Evolutionary conservation across 1,140 invertebrate species (phyloP).

Genomic region (Globodera rostochiensis): DNA sequence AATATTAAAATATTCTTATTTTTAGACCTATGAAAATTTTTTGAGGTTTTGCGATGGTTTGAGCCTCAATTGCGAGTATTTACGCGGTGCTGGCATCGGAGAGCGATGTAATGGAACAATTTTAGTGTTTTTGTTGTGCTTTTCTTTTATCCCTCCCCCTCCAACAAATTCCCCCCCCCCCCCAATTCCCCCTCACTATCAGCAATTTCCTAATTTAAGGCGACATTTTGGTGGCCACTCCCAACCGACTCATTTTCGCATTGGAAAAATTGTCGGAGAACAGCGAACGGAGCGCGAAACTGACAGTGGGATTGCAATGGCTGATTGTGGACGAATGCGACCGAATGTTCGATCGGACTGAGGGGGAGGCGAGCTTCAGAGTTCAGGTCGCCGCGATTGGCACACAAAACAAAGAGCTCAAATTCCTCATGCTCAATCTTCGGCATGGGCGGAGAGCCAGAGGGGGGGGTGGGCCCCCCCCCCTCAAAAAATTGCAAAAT

Average conservation of each 20-base stretch:
- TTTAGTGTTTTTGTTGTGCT: constrained; percentile 19
- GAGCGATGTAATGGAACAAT: constrained; percentile 1
- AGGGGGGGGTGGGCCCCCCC: too few relatives aligned
- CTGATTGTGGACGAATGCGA: constrained; percentile 64
- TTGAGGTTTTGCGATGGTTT: constrained; percentile 48
- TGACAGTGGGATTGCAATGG: constrained; percentile 46
- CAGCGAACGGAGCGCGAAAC: constrained; percentile 12
- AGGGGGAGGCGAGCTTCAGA: constrained; percentile 56
- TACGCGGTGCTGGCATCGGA: constrained; percentile 17
- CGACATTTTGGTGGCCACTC: constrained; percentile 89
- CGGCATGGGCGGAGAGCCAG: too few relatives aligned
- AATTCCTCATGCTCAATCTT: neutral
- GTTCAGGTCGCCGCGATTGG: constrained; percentile 40
- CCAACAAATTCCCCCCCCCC: too few relatives aligned
- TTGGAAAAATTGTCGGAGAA: constrained; percentile 72
- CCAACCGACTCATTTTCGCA: constrained; percentile 86
- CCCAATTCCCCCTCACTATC: too few relatives aligned
- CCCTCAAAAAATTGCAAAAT: too few relatives aligned
- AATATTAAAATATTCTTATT: constrained; percentile 31
- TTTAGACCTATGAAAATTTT: constrained; percentile 56
- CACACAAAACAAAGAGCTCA: neutral
- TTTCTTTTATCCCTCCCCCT: constrained; percentile 75
- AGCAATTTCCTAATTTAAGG: constrained; percentile 40
- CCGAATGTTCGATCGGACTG: constrained; percentile 60
- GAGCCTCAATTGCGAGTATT: constrained; percentile 37